Evolutionary conservation across 92 coral and sea anemone species (phyloP).

Genomic region (Porites cylindrica): DNA sequence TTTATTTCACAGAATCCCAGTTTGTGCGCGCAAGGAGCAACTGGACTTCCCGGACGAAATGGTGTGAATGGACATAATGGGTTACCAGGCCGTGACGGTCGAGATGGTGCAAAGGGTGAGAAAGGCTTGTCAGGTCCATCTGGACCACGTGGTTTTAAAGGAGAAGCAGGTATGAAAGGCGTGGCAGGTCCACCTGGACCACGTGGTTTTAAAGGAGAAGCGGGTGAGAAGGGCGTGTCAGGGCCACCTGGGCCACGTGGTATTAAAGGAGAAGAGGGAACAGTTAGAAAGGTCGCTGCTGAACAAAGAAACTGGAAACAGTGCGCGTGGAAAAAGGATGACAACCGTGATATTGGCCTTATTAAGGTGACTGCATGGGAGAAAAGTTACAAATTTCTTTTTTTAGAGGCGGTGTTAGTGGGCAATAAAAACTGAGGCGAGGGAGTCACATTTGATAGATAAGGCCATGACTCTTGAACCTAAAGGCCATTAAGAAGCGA

Average conservation of each 20-base stretch:
- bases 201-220: conserved; percentile 5
- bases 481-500: no score
- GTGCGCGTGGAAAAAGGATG: conserved; percentile 39
- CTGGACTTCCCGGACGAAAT: conserved; percentile 42
- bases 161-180: neutral
- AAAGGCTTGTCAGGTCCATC: conserved; percentile 35
- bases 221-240: conserved; percentile 24
- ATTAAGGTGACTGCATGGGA: conserved; percentile 18
- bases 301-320: conserved; percentile 41
- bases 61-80: conserved; percentile 56
- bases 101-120: conserved; percentile 41
- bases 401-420: no score
- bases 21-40: conserved; percentile 48
- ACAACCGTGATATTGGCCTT: conserved; percentile 31
- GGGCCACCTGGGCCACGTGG: conserved; percentile 43
- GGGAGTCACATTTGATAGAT: no score
- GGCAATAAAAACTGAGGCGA: no score
- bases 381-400: no score
- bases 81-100: conserved; percentile 60
- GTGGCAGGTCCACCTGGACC: neutral
- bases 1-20: neutral
- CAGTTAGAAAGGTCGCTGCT: neutral
- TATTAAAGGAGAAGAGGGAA: neutral
- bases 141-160: conserved; percentile 16
- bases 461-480: no score